Percentiles rank a stretch among this genome's conserved stretches.
These are phyloP conservation scores for Drosophila arawakana DNA, from an alignment of 1,140 invertebrate species.

Conservation along the genomic window DNA sequence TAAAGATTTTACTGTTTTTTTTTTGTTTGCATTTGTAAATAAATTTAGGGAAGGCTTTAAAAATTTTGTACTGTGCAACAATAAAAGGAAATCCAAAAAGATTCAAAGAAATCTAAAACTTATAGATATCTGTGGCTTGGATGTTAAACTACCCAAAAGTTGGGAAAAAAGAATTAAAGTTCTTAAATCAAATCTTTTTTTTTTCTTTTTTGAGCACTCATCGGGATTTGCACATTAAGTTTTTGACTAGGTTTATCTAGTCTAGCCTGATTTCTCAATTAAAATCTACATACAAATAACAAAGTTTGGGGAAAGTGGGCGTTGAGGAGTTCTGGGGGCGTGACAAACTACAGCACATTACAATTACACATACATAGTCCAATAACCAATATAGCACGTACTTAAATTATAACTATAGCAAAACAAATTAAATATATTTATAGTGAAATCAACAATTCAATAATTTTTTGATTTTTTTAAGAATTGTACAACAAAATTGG, in stretches of 20 bases:
- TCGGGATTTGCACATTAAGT: slow-evolving; percentile 14
- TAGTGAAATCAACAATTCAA: slow-evolving; percentile 59
- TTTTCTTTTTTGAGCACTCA: slow-evolving; percentile 16
- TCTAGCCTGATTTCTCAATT: slow-evolving; percentile 10
- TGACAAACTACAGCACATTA: slow-evolving; percentile 49
- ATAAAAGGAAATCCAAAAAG: slow-evolving; percentile 19
- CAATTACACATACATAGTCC: slow-evolving; percentile 47
- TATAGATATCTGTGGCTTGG: slow-evolving; percentile 46
- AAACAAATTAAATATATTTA: slow-evolving; percentile 48
- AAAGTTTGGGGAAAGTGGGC: not conserved
- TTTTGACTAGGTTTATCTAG: slow-evolving; percentile 12
- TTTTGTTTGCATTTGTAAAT: slow-evolving; percentile 35
- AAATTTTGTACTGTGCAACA: slow-evolving; percentile 22
- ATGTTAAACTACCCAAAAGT: slow-evolving; percentile 14
- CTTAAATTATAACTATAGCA: slow-evolving; percentile 52
- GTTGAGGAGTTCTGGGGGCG: not conserved
- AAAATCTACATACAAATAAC: slow-evolving; percentile 44
- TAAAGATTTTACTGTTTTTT: slow-evolving; percentile 33
- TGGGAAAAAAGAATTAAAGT: slow-evolving; percentile 13
- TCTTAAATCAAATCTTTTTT: not conserved
- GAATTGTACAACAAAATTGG: slow-evolving; percentile 58
- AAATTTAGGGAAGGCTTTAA: slow-evolving; percentile 36
- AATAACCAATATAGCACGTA: slow-evolving; percentile 68
- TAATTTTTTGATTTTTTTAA: slow-evolving; percentile 3
- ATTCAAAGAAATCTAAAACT: slow-evolving; percentile 25